Base-by-base conservation (phyloP, 2,888 invertebrate genomes). In the Melipona beecheii region DNA sequence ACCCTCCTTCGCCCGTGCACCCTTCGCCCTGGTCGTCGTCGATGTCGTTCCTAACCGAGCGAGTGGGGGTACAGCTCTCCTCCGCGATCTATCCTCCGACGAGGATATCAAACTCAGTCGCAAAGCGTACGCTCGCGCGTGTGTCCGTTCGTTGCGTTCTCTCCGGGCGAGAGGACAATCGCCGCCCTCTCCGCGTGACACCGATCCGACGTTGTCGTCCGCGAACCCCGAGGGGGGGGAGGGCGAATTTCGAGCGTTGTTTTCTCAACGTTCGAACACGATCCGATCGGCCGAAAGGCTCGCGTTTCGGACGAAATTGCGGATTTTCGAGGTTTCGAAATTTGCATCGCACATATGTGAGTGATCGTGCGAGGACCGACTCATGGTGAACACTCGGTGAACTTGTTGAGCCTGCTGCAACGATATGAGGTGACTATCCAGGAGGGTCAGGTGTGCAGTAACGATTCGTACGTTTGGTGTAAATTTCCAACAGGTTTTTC, bases 61-160 rank as follows among this genome's bases (percentile, higher is more conserved):
- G 60, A 71, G 89, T 87, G 90, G 84, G 86, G 90, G 85, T 77
- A 78, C 79, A 86, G 88, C 83, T 84, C 86, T 87, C 86, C 86
- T 83, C 85, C 87, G 86, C 85, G 84, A 84, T 79, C 87, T 90
- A 90, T 88, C 89, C 87, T 87, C 89, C 89, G 87, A 79, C 84
- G 87, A 87, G 86, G 88, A 85, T 88, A 89, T 87, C 89, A 90
- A 88, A 90, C 89, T 92, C 92, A 92, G 92, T 92, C 90, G 90
- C 91, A 88, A 89, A 87, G 89, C 92, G 91, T 90, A 90, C 90
- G 89, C 86, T 88, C 90, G 85, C 87, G 88, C 85, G 87, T 58
- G 80, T 78, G 87, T 78, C 62, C 49, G 81, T 74, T 84, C 65
- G 49, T 36, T 60, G 71, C 62, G 74, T 64, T 36, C 52, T n/a